These are phyloP conservation scores for Nasonia giraulti DNA, from an alignment of 1,140 invertebrate species.

Conservation along the genomic window DNA sequence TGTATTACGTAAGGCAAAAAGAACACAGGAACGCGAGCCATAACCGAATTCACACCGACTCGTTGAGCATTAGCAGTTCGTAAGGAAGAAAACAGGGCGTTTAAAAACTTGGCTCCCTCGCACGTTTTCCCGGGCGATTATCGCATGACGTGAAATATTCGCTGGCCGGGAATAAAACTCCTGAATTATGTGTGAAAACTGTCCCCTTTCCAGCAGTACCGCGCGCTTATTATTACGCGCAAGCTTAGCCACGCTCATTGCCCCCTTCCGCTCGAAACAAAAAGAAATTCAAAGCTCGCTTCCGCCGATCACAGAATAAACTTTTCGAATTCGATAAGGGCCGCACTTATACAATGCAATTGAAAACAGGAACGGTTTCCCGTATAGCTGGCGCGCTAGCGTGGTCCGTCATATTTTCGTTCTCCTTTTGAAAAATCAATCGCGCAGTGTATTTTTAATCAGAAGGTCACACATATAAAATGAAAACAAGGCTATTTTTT, in stretches of 20 bases:
- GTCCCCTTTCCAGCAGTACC: not conserved
- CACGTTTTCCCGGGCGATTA: not conserved
- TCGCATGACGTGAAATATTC: not conserved
- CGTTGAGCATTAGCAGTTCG: not conserved
- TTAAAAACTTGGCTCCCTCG: not conserved
- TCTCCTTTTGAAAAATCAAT: not conserved
- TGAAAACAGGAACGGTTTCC: not conserved
- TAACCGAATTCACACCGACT: constrained; percentile 10
- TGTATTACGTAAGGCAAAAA: not conserved
- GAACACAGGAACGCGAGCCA: not conserved
- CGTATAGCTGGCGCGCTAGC: too few species aligned
- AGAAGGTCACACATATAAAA: not conserved
- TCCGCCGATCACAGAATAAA: not conserved
- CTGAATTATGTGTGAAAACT: not conserved
- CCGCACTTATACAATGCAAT: not conserved
- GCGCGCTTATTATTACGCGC: not conserved
- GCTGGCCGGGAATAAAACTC: not conserved
- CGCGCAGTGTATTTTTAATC: not conserved
- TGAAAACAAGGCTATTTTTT: not conserved
- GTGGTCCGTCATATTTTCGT: not conserved
- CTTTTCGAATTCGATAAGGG: not conserved
- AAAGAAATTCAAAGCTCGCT: not conserved
- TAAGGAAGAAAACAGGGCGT: not conserved
- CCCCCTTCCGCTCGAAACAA: not conserved
- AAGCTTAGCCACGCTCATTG: not conserved